Conservation (phyloP, 2,113 vertebrate genomes). For the Eulacestoma nigropectus region DNA sequence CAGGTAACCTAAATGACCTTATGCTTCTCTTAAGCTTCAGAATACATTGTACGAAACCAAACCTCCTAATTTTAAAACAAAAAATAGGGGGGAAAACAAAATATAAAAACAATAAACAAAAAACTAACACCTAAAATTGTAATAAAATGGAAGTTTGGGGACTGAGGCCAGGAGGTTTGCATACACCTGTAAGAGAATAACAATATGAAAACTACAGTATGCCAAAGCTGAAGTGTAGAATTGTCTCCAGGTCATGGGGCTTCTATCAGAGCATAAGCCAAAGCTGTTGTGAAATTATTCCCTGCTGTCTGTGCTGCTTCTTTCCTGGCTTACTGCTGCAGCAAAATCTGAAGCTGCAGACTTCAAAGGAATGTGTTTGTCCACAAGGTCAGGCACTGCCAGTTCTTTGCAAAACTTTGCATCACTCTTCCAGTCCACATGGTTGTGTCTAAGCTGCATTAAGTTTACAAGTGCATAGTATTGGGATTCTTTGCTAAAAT, state of each 20-base stretch:
- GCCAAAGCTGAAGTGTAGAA: not conserved
- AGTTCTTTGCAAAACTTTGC: not conserved
- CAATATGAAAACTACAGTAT: not conserved
- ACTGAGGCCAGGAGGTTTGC: not conserved
- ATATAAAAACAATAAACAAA: not conserved
- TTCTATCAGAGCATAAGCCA: not conserved
- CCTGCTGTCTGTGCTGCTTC: not conserved
- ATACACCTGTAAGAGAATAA: not conserved
- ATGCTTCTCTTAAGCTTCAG: not conserved
- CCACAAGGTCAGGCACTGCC: not conserved
- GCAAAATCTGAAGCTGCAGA: not conserved
- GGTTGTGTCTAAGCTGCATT: not conserved
- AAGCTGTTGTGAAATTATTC: not conserved
- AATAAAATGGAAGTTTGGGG: not conserved
- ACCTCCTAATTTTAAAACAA: not conserved
- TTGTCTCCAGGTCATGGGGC: not conserved
- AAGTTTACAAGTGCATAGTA: not conserved
- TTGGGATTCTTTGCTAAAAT: not conserved
- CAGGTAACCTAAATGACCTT: conserved; percentile 72
- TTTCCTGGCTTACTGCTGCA: not conserved
- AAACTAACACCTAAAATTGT: not conserved
- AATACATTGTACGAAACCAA: not conserved
- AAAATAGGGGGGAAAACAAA: accelerated
- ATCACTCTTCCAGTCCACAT: not conserved
- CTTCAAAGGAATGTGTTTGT: not conserved